phyloP scores from a whole-genome alignment of 2,797 vertebrate species.

The Capromys pilorides region DNA sequence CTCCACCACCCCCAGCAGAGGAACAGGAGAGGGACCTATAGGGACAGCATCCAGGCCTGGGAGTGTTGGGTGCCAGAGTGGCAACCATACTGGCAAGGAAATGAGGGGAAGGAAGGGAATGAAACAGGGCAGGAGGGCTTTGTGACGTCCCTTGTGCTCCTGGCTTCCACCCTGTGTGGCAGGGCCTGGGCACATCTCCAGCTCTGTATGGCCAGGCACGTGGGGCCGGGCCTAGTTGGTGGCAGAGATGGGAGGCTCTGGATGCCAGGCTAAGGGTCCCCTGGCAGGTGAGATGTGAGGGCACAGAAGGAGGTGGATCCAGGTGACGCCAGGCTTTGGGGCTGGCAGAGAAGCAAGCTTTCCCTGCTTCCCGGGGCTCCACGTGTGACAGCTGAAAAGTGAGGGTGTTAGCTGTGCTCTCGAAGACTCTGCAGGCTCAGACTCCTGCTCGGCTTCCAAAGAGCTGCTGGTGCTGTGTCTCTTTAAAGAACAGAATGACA shows the following conservation, averaged over 20 bases:
- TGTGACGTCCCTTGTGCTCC: too few species aligned
- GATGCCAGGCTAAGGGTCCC: neutral
- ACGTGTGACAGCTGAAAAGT: neutral
- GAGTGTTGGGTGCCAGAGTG: rapidly evolving
- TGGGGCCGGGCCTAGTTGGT: rapidly evolving
- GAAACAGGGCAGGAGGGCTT: neutral
- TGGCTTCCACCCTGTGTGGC: neutral
- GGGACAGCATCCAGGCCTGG: neutral
- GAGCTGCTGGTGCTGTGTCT: neutral
- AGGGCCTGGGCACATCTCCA: neutral
- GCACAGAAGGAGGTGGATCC: slow-evolving; percentile 11
- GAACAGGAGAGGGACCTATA: rapidly evolving
- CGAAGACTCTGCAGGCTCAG: neutral
- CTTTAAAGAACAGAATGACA: neutral
- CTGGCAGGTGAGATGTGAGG: neutral
- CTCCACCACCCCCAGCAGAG: neutral
- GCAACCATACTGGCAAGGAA: neutral
- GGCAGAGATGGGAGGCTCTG: neutral
- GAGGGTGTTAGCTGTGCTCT: neutral
- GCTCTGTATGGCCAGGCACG: neutral
- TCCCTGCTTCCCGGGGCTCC: neutral
- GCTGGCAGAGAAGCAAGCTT: neutral
- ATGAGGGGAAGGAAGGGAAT: neutral
- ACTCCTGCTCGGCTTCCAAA: neutral
- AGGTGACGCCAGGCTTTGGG: neutral